These are phyloP conservation scores for Danionella cerebrum DNA, from an alignment of 2,113 vertebrate genomes.

Conservation along the genomic window DNA sequence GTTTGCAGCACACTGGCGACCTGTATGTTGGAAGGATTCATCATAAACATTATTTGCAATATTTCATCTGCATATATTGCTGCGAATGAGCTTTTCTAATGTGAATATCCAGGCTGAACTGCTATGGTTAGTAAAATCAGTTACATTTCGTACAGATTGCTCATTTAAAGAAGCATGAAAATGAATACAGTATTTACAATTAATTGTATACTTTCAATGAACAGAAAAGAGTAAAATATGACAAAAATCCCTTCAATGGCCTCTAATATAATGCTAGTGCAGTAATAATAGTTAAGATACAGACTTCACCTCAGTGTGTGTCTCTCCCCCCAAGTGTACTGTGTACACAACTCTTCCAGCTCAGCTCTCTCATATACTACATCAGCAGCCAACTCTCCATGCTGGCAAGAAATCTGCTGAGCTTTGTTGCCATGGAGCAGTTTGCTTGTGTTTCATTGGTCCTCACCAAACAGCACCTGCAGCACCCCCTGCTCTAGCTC, in stretches of 20 bases:
- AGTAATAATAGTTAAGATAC: slow-evolving; percentile 19
- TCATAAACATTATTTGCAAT: too few relatives aligned
- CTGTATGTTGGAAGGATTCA: too few relatives aligned
- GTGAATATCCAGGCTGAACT: too few relatives aligned
- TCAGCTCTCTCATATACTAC: slow-evolving; percentile 5
- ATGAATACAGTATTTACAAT: too few relatives aligned
- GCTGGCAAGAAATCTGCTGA: slow-evolving; percentile 27
- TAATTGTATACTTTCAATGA: too few relatives aligned
- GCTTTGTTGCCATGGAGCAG: slow-evolving; percentile 31
- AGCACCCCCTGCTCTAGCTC: slow-evolving; percentile 47
- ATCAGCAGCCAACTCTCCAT: slow-evolving; percentile 26
- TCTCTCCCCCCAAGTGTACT: slow-evolving; percentile 17
- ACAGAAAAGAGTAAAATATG: too few relatives aligned
- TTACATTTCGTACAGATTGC: too few relatives aligned
- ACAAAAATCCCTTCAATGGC: not conserved
- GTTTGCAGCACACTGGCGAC: too few relatives aligned
- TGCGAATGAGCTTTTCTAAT: too few relatives aligned
- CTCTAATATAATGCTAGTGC: not conserved
- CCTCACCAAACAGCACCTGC: slow-evolving; percentile 38
- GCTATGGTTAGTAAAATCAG: too few relatives aligned
- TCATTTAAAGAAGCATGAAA: too few relatives aligned
- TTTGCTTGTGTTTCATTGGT: slow-evolving; percentile 16
- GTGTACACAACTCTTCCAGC: slow-evolving; percentile 16
- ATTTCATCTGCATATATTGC: too few relatives aligned
- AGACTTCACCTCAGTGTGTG: slow-evolving; percentile 32